Conservation (phyloP, 2,888 invertebrate genomes). For the Stomorhina lunata region DNA sequence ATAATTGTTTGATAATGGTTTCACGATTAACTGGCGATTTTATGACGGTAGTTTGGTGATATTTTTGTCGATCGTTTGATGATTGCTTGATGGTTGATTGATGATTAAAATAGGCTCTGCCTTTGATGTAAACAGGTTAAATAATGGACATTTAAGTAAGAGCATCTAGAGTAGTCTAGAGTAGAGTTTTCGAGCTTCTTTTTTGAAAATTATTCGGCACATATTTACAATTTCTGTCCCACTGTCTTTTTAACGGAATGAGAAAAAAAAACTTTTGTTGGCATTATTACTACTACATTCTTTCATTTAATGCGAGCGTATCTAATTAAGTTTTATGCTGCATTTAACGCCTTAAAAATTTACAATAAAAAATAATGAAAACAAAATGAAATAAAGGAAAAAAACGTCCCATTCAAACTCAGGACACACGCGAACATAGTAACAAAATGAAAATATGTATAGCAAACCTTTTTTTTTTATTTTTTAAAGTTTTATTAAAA, state of each 20-base stretch:
- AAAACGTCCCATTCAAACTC: neutral
- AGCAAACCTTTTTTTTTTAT: conserved; percentile 7
- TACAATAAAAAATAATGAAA: conserved; percentile 42
- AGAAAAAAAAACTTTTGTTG: conserved; percentile 20
- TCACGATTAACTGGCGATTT: too few relatives aligned
- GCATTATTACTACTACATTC: conserved; percentile 51
- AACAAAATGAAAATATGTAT: conserved; percentile 36
- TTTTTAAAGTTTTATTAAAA: conserved; percentile 4
- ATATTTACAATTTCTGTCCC: neutral
- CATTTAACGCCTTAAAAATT: conserved; percentile 63
- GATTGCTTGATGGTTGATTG: too few relatives aligned
- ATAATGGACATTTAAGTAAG: too few relatives aligned
- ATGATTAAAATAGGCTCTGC: too few relatives aligned
- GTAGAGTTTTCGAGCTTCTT: too few relatives aligned
- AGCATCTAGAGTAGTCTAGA: too few relatives aligned
- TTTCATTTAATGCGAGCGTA: conserved; percentile 60
- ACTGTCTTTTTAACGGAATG: conserved; percentile 15
- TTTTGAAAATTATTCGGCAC: too few relatives aligned
- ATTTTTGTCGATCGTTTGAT: too few relatives aligned
- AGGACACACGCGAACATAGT: neutral
- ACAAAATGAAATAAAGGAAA: conserved; percentile 3
- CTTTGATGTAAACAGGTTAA: too few relatives aligned
- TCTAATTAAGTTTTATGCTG: conserved; percentile 66
- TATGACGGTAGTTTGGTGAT: too few relatives aligned
- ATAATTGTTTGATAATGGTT: too few relatives aligned